Base-by-base conservation (phyloP, 2,113 vertebrate genomes). In the Mirza zaza region DNA sequence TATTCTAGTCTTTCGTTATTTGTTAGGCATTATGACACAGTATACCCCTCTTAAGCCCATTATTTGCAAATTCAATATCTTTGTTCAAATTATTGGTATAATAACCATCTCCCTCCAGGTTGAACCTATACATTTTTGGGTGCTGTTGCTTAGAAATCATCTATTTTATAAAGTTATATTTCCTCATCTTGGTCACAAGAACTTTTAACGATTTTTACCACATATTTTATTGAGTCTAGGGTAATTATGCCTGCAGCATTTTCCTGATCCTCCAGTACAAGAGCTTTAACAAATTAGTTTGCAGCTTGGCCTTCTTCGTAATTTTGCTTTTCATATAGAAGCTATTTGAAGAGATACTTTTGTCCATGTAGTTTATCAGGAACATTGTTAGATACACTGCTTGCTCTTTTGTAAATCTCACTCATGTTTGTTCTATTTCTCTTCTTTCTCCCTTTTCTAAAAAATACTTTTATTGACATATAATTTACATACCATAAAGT, bases 281-380 rank as follows among this genome's bases (percentile, higher is more conserved):
- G 77, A 88, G 25, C 9, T 52, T 96, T 91, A 67, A 94, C 27
- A 71, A 32, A 85, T 92, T 80, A 39, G 48, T 81, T 88, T 92
- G 18, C 10, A 92, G 8, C 15, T 83, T 79, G 63, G 8, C 27
- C 34, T 73, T 92, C 85, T 71, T 87, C 68, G 79, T 48, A 77
- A 79, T 92, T 95, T 91, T 45, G 29, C 32, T 95, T 95, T 87
- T 94, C 45, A 91, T 48, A 80, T 55, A 91, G 68, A 87, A 90
- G 29, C 34, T 92, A 12, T 87, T 27, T 96, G 75, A 75, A 87
- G 21, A 91, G 67, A 32, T 75, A 75, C 20, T 90, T 96, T 95
- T 89, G 23, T 87, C 36, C 6, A 9, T 91, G 39, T 68, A 89
- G 42, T 94, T 92, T 94, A 87, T 92, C 42, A 82, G 70, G 50